These are phyloP conservation scores for Cyanoliseus patagonus DNA, from an alignment of 2,113 vertebrate species.

Conservation along the genomic window DNA sequence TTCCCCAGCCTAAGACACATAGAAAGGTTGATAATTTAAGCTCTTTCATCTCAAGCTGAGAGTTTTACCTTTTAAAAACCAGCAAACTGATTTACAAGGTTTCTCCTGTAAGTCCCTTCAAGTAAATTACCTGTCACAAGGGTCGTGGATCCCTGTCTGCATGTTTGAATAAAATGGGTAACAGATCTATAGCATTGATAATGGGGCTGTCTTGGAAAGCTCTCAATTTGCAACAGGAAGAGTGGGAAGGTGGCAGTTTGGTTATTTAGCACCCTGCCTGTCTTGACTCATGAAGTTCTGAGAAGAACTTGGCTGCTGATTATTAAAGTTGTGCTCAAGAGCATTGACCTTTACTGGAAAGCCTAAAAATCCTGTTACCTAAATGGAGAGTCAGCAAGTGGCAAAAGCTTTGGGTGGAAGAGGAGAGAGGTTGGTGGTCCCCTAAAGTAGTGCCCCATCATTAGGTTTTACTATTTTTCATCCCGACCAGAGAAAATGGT, in stretches of 20 bases:
- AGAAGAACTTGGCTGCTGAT: neutral
- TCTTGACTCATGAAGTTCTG: neutral
- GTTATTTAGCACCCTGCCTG: slow-evolving; percentile 25
- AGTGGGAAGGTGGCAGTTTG: neutral
- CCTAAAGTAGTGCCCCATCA: neutral
- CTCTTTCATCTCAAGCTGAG: neutral
- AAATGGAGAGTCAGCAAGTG: neutral
- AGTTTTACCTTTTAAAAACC: slow-evolving; percentile 9
- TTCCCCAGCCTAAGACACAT: neutral
- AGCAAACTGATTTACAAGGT: slow-evolving; percentile 58
- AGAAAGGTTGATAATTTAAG: neutral
- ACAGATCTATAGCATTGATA: slow-evolving; percentile 55
- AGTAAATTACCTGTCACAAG: slow-evolving; percentile 58
- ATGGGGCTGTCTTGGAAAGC: slow-evolving; percentile 47
- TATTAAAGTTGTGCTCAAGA: neutral
- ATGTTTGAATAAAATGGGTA: slow-evolving; percentile 46
- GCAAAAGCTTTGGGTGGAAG: neutral
- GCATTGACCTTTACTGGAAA: neutral
- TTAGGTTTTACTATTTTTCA: neutral
- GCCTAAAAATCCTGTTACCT: neutral
- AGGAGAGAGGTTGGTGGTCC: neutral
- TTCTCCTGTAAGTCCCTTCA: slow-evolving; percentile 40
- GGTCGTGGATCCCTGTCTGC: slow-evolving; percentile 37
- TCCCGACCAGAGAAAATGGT: neutral
- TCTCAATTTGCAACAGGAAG: slow-evolving; percentile 40